Conservation (phyloP, 2,113 vertebrate species). For the Pachycephala philippinensis region DNA sequence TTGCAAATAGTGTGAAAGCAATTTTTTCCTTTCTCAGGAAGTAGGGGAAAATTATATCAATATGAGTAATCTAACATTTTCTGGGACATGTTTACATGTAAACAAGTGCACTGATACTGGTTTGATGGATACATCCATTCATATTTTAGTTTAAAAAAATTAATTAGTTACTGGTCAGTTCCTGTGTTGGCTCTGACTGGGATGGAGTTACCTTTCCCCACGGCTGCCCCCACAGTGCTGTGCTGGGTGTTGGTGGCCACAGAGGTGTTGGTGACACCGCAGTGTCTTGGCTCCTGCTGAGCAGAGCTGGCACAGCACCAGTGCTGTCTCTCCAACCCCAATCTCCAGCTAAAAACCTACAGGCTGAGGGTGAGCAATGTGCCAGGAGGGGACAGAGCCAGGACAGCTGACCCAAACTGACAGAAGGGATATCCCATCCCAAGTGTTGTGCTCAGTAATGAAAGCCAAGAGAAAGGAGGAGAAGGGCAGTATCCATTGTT, state of each 20-base stretch:
- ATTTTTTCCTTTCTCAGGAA: neutral
- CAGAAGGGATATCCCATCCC: neutral
- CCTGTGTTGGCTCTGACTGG: neutral
- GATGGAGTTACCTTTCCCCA: neutral
- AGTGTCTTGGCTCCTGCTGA: neutral
- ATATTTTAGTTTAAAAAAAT: neutral
- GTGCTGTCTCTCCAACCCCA: fast-evolving
- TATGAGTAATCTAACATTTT: neutral
- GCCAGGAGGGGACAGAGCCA: neutral
- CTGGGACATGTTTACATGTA: neutral
- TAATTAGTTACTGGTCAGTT: neutral
- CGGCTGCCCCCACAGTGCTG: neutral
- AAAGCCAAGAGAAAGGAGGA: neutral
- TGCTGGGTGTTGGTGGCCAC: neutral
- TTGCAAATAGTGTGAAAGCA: neutral
- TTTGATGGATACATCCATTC: neutral
- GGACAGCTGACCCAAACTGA: neutral
- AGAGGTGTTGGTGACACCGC: neutral
- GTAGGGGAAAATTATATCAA: neutral
- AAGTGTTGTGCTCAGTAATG: neutral
- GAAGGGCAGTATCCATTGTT: neutral
- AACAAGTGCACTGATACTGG: neutral
- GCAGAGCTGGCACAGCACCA: neutral
- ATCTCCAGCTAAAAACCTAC: fast-evolving
- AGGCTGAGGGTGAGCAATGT: neutral